A percentile compares a stretch with the other conserved stretches of the same genome.
phyloP scores from a whole-genome alignment of 2,113 vertebrate species.

The Larimichthys crocea region DNA sequence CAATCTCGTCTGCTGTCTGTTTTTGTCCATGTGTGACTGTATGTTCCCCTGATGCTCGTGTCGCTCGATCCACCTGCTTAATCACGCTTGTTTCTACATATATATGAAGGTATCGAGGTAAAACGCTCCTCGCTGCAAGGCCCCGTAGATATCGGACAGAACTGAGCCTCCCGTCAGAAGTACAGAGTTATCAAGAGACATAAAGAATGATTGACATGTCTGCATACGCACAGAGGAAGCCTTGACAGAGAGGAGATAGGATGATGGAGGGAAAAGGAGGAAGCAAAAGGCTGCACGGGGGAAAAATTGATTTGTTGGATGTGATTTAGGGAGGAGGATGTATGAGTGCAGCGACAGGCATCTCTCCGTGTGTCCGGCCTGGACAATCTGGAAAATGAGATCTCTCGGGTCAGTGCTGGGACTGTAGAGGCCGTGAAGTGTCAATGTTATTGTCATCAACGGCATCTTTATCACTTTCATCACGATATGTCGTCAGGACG shows the following conservation, averaged over 20 bases:
- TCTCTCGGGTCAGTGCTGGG: conserved; percentile 9
- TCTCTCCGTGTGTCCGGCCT: not conserved
- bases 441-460: not conserved
- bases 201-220: conserved; percentile 41
- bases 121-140: not conserved
- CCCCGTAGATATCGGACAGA: conserved; percentile 14
- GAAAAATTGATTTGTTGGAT: conserved; percentile 15
- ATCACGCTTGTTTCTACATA: conserved; percentile 7
- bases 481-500: not conserved
- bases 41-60: not conserved
- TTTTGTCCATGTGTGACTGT: conserved; percentile 13
- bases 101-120: not conserved
- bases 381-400: conserved; percentile 6
- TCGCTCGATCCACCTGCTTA: not conserved
- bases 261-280: conserved; percentile 5
- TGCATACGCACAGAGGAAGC: conserved; percentile 4
- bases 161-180: not conserved
- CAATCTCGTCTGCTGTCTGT: conserved; percentile 45
- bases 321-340: conserved; percentile 31
- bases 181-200: conserved; percentile 19
- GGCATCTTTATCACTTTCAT: conserved; percentile 4
- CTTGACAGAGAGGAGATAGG: conserved; percentile 12
- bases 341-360: not conserved
- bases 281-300: conserved; percentile 7
- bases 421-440: not conserved